Conservation (phyloP, 2,113 vertebrate species). For the Dromas ardeola region DNA sequence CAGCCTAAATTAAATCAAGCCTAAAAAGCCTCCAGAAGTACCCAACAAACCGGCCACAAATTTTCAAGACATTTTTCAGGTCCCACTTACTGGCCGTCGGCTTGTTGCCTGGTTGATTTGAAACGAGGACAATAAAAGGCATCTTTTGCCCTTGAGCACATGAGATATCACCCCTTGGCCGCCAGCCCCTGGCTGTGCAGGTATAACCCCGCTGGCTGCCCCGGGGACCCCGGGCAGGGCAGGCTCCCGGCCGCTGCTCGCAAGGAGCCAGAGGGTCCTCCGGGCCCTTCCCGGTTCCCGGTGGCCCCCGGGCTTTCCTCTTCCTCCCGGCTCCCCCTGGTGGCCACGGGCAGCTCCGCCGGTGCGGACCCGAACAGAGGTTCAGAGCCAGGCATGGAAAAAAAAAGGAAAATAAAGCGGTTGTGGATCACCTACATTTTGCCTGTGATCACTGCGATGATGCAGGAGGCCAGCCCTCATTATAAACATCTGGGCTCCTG, state of each 20-base stretch:
- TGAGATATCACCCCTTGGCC: fast-evolving
- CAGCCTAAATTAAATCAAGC: background rate
- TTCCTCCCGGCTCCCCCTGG: background rate
- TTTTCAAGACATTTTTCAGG: background rate
- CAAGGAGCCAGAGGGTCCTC: background rate
- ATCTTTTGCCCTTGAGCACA: too few species aligned
- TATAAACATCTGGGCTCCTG: background rate
- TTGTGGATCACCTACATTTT: background rate
- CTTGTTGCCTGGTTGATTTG: fast-evolving
- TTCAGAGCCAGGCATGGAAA: too few species aligned
- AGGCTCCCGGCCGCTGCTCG: too few species aligned
- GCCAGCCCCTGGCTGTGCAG: background rate
- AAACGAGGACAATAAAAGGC: fast-evolving
- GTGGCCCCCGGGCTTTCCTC: fast-evolving
- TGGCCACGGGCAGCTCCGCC: background rate
- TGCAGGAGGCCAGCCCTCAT: background rate
- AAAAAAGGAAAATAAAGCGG: background rate
- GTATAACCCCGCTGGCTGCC: background rate
- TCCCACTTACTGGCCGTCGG: background rate
- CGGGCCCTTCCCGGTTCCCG: fast-evolving
- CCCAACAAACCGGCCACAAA: background rate
- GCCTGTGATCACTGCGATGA: background rate
- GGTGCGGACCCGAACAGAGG: too few species aligned
- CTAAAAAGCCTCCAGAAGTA: background rate
- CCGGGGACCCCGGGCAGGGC: fast-evolving